phyloP scores from a whole-genome alignment of 2,113 vertebrate species.

The Hemiprocne comata region DNA sequence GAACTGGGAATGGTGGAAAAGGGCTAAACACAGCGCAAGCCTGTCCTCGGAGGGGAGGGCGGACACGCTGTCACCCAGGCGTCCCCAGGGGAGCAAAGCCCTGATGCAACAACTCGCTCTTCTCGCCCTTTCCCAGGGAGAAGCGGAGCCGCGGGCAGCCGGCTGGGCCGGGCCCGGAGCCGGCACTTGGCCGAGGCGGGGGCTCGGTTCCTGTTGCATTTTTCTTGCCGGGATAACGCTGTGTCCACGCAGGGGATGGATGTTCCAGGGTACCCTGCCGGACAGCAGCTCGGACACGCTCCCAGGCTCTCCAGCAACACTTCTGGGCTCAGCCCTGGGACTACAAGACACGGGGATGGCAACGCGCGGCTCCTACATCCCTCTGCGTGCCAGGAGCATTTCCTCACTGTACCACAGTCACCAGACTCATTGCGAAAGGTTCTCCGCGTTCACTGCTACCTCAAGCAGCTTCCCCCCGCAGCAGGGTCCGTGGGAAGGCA shows the following conservation, averaged over 20 bases:
- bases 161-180: not conserved
- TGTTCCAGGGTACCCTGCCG: not conserved
- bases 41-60: not conserved
- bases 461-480: not conserved
- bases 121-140: not conserved
- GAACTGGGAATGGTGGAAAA: not conserved
- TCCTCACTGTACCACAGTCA: not conserved
- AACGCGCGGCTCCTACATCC: not conserved
- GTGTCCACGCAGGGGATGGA: not conserved
- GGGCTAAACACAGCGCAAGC: not conserved
- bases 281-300: not conserved
- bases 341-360: not conserved
- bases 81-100: not conserved
- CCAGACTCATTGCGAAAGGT: not conserved
- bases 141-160: not conserved
- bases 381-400: not conserved
- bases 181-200: not conserved
- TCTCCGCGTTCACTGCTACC: rapidly evolving
- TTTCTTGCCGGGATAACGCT: not conserved
- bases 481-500: not conserved
- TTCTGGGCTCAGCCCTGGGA: not conserved
- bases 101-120: not conserved
- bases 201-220: rapidly evolving
- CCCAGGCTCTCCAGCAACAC: not conserved
- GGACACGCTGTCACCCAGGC: not conserved